Evolutionary conservation across 1,140 invertebrate species (phyloP).

Genomic region (Habropoda laboriosa): DNA sequence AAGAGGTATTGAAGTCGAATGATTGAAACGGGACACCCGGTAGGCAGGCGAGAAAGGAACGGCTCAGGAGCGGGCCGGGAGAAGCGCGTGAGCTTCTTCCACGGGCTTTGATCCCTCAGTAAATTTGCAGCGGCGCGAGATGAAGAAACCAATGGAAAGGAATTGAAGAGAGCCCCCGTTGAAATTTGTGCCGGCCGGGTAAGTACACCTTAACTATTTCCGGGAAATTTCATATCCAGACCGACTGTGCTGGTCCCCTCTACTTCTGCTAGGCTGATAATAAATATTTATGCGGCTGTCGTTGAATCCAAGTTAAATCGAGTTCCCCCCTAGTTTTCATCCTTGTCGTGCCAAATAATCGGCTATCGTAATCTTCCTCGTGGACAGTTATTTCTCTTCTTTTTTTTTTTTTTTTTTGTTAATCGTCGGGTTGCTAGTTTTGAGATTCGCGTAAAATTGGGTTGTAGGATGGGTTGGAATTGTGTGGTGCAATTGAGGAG

Average conservation of each 20-base stretch:
- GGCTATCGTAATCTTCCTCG: too few species aligned
- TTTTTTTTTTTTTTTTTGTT: too few species aligned
- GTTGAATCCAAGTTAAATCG: not conserved
- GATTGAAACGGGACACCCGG: not conserved
- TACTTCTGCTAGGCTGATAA: not conserved
- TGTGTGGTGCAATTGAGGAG: too few species aligned
- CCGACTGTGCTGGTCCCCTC: not conserved
- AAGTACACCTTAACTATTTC: slow-evolving; percentile 29
- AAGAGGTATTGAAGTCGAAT: not conserved
- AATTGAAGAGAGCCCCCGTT: slow-evolving; percentile 5
- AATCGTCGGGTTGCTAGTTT: too few species aligned
- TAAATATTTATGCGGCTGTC: slow-evolving; percentile 9
- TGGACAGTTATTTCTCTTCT: too few species aligned
- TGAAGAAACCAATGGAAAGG: slow-evolving; percentile 36
- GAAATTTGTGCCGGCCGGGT: slow-evolving; percentile 35
- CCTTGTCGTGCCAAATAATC: too few species aligned
- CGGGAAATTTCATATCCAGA: slow-evolving; percentile 35
- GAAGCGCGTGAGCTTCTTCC: slow-evolving; percentile 14
- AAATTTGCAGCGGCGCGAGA: slow-evolving; percentile 43
- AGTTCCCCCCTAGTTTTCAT: too few species aligned
- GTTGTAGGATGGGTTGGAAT: too few species aligned
- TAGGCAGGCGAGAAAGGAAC: not conserved
- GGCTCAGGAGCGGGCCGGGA: not conserved
- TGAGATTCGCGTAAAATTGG: too few species aligned
- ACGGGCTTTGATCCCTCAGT: slow-evolving; percentile 18